Conservation (phyloP, 1,140 invertebrate species). For the Eciton burchellii region DNA sequence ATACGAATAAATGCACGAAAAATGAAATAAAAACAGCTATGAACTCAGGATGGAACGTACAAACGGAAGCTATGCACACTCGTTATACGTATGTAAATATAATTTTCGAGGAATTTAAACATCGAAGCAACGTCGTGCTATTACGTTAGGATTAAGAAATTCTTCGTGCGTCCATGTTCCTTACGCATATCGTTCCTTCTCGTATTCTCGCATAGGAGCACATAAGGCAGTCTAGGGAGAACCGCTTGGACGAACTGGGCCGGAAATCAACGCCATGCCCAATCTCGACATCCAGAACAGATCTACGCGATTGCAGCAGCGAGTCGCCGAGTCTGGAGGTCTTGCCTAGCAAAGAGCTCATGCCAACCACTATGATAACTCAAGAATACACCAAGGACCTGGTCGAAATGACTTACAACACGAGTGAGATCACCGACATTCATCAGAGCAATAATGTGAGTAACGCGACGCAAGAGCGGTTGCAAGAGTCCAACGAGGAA, state of each 20-base stretch:
- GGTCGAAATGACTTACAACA: conserved; percentile 76
- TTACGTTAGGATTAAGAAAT: not conserved
- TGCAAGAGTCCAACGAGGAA: conserved; percentile 85
- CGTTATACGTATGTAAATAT: no score
- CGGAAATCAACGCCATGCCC: conserved; percentile 84
- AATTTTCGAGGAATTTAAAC: not conserved
- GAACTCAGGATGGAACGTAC: not conserved
- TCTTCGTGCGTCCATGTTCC: not conserved
- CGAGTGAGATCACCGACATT: conserved; percentile 83
- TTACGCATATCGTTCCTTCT: conserved; percentile 23
- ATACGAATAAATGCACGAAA: not conserved
- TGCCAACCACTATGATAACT: conserved; percentile 77
- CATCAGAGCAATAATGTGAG: conserved; percentile 84
- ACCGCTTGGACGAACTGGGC: conserved; percentile 90
- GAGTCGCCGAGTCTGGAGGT: conserved; percentile 81
- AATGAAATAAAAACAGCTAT: conserved; percentile 16
- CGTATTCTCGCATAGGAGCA: conserved; percentile 88
- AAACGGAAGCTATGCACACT: no score
- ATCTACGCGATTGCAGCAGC: conserved; percentile 76
- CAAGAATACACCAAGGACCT: conserved; percentile 78
- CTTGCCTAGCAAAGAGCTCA: conserved; percentile 78
- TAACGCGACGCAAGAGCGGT: conserved; percentile 84
- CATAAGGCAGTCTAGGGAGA: conserved; percentile 92
- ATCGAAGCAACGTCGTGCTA: not conserved
- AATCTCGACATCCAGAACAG: conserved; percentile 77